Base-by-base conservation (phyloP, 2,113 vertebrate genomes). In the Elephas maximus region DNA sequence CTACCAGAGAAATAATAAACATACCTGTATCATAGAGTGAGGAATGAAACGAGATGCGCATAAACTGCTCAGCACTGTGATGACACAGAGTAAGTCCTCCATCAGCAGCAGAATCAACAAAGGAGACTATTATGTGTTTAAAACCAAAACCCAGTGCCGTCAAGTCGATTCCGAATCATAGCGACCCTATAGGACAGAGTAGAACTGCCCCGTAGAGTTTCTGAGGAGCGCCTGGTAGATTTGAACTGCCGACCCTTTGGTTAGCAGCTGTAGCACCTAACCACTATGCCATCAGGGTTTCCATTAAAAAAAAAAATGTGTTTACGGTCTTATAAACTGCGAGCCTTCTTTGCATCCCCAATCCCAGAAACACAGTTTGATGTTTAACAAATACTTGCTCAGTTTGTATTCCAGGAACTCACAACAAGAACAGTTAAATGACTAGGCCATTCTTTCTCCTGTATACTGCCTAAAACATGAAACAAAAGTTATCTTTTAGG, bases 351-450 rank as follows among this genome's bases (percentile, higher is more conserved):
- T 93, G 57, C 53, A n/a, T 48, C 74, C 28, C 30, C 9, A 51
- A 21, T 51, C 21, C 17, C n/a, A n/a, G 82, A 88, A 92, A 88
- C 8, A 20, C 0, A 51, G 17, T 41, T 44, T 48, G 45, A 73
- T 88, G 45, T 6, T 79, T 62, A 93, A 5, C n/a, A 77, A 85
- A 94, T 67, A 51, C 23, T 78, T 90, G 33, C 30, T 84, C 83
- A 57, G 45, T 74, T 85, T 65, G 11, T 37, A 80, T 60, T 60
- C 15, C 10, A 82, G 62, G 53, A 57, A 8, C 41, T 45, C 30
- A 20, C 45, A 67, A 62, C 28, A 6, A 69, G 53, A 60, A 37
- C 20, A 53, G 15, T 53, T 67, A 23, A 48, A 26, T 14, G n/a
- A 85, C 10, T 21, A 74, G n/a, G 60, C 37, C 45, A 45, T 76